Base-by-base conservation (phyloP, 2,888 invertebrate species). In the Anarsia innoxiella region DNA sequence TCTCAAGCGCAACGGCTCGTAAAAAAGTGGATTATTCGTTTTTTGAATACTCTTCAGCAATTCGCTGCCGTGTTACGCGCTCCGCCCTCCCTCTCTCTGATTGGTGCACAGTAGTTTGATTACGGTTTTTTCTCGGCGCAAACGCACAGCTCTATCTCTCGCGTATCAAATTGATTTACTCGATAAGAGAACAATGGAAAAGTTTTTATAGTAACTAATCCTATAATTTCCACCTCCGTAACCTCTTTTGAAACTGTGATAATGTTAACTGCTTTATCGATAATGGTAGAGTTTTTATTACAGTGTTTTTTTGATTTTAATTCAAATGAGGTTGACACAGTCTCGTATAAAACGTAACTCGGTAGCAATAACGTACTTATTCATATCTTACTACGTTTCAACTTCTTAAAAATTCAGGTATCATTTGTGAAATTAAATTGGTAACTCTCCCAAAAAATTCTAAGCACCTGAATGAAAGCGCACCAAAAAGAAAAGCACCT, bases 1-100 rank as follows among this genome's bases (percentile, higher is more conserved):
- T 56, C 54, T 49, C 57, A 60, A 52, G 53, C 59, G 57, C 61
- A 56, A 36, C 56, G 48, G 44, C 37, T 45, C 49, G 61, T 59
- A 63, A 64, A 65, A 62, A 56, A 56, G 59, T 60, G 56, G 53
- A 55, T 56, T 25, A 54, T 70, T 66, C 64, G 51, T 67, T 71
- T 74, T 75, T 76, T 63, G 52, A 65, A 72, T 53, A 53, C 54
- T 45, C 45, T 56, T 60, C 61, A 59, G 54, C 64, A 66, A 65
- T 66, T 61, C 63, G 69, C 79, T 58, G 67, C 82, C 62, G 80
- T 67, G 65, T 80, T 82, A 82, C 83, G 78, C 75, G 73, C 73
- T 66, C 55, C 72, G 76, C 77, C 71, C 59, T 35, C 39, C 27
- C 57, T 47, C 53, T 42, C 55, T 47, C 63, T 73, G 72, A 79